A percentile compares a stretch with the other conserved stretches of the same genome.
phyloP scores from a whole-genome alignment of 2,797 vertebrate species.

The Bovichtus variegatus region DNA sequence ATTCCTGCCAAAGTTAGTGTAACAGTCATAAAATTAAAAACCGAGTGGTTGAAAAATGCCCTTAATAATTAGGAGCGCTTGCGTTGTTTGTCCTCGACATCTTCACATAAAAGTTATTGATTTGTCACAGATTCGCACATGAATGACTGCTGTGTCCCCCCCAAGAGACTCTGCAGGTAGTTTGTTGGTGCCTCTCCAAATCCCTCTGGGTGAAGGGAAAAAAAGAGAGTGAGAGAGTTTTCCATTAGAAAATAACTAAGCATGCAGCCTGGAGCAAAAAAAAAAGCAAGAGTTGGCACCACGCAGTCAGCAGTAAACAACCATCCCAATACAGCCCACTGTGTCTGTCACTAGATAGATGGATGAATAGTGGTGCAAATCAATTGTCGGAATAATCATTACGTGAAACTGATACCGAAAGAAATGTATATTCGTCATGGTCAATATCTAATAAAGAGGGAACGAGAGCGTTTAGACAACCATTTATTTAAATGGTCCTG shows the following conservation, averaged over 20 bases:
- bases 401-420: constrained; percentile 5
- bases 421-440: neutral
- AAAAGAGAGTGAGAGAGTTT: constrained; percentile 31
- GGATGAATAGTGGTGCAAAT: constrained; percentile 5
- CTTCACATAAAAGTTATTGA: constrained; percentile 36
- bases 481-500: neutral
- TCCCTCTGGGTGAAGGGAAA: constrained; percentile 25
- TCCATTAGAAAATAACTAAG: constrained; percentile 52
- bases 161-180: constrained; percentile 36
- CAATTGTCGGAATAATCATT: constrained; percentile 9
- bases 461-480: neutral
- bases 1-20: neutral
- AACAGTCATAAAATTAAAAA: neutral
- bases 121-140: constrained; percentile 44
- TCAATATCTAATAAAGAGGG: neutral
- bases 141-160: constrained; percentile 19
- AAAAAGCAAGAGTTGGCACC: constrained; percentile 18
- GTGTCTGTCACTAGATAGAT: constrained; percentile 17
- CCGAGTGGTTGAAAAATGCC: neutral
- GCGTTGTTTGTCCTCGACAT: constrained; percentile 16
- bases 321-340: constrained; percentile 12
- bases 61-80: constrained; percentile 1
- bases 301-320: constrained; percentile 40
- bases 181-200: constrained; percentile 35
- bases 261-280: constrained; percentile 33